Evolutionary conservation across 2,888 invertebrate genomes (phyloP), one percentile per base, ranked within the genome.

Genomic region (Rugalucina vietnamica): DNA sequence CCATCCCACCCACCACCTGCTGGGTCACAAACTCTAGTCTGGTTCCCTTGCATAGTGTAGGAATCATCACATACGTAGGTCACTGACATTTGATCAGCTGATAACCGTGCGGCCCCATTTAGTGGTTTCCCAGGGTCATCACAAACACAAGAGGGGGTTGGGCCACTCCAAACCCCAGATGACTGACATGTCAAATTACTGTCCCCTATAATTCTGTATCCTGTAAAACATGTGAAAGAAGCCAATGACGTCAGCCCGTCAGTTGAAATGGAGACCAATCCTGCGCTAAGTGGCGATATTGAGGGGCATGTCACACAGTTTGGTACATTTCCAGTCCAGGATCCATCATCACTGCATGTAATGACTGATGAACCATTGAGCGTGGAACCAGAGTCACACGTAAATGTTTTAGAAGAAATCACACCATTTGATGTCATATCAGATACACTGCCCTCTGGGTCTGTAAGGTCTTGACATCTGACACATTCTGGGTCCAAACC

Each of bases 81-180:
- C 21, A 65, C 34, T 18, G 65, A 34, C 65, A 65, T 65, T 21
- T 4, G 32, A 21, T 65, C 34, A 1, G 21, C 65, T 34, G 65
- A 65, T 65, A 34, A 2, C 10, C 18, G 1, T 34, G 34, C 34
- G 3, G 12, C 18, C 18, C 65, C 65, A 65, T 34, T 65, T 1
- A 24, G 12, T 1, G 65, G 65, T 1, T 4, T 21, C 5, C 34
- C 4, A 18, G 65, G 65, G 12, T 8, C 18, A 8, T 65, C 34
- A 34, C 65, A 65, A 12, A 65, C 76, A 73, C 87, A 87, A 27
- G 39, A 60, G 32, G 84, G 87, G 12, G 69, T 50, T 3, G 0
- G 32, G 24, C 76, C 72, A 29, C 80, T 76, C 87, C 84, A 87
- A 1, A 70, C 24, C 8, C 84, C 87, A 43, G 81, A 32, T 32